Conservation (phyloP, 2,888 invertebrate species). For the Pollenia amentaria region DNA sequence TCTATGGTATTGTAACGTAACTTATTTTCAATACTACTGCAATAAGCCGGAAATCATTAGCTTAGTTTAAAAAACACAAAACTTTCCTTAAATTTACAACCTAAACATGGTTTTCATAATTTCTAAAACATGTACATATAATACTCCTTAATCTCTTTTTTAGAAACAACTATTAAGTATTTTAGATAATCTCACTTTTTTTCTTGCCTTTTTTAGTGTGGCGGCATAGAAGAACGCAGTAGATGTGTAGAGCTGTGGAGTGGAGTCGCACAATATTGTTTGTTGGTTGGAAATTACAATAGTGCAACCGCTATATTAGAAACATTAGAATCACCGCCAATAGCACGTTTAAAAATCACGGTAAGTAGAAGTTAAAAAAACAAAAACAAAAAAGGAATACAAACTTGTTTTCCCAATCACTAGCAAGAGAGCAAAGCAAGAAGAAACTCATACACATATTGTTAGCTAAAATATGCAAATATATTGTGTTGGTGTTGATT, state of each 20-base stretch:
- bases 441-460: conserved; percentile 13
- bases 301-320: conserved; percentile 84
- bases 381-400: not conserved
- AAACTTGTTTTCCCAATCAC: conserved; percentile 4
- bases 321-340: conserved; percentile 84
- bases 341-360: conserved; percentile 84
- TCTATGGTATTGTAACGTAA: too few species aligned
- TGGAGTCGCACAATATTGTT: conserved; percentile 84
- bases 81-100: too few species aligned
- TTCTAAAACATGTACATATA: too few species aligned
- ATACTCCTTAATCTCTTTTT: too few species aligned
- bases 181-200: not conserved
- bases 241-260: conserved; percentile 84
- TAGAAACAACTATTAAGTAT: not conserved
- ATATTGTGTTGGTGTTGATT: conserved; percentile 17
- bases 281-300: conserved; percentile 84
- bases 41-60: too few species aligned
- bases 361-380: conserved; percentile 78
- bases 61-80: too few species aligned
- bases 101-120: too few species aligned
- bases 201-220: conserved; percentile 78
- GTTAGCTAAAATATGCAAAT: conserved; percentile 8
- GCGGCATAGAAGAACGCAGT: conserved; percentile 83
- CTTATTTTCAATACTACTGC: too few species aligned
- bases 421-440: conserved; percentile 23